Base-by-base conservation (phyloP, 2,113 vertebrate species). In the Sula dactylatra region DNA sequence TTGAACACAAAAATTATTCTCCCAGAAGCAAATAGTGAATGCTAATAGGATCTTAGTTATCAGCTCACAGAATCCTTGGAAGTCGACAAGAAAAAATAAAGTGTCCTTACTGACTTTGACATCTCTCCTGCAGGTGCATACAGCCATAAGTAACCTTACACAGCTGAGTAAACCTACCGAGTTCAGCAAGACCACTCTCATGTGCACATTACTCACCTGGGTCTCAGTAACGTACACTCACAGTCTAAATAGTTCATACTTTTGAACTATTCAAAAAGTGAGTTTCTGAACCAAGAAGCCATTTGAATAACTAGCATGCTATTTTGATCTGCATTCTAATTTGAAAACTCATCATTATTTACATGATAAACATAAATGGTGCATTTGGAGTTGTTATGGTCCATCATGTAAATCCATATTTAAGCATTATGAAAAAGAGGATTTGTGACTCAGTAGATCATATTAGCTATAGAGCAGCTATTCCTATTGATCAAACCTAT, bases 401-500 rank as follows among this genome's bases (percentile, higher is more conserved):
- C 90, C 91, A 87, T 94, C 93, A 94, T 90, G 84, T 97, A 94
- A 94, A 97, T 96, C 95, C 62, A 9, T 92, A 95, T 88, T 91
- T 97, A 96, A 91, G 94, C 74, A 88, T 93, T 94, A 89, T 72
- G 89, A 94, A 94, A 97, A 97, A 96, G 96, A 95, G 94, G 96
- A 95, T 94, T 95, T 96, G 93, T 96, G 89, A 94, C 73, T 95
- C 91, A 95, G 73, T 95, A 94, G 91, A 91, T 97, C 91, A 91
- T 91, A 95, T 91, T 96, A 95, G 64, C 80, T 78, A 49, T 88
- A 88, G 78, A 94, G 58, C 81, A 91, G 77, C 76, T 93, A 94
- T 72, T 94, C 65, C 81, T 87, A 61, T 94, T 96, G 94, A 96
- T 95, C 95, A 89, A 96, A 94, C 95, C 95, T 94, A 87, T 95